Conservation (phyloP, 2,113 vertebrate species). For the Phycodurus eques region DNA sequence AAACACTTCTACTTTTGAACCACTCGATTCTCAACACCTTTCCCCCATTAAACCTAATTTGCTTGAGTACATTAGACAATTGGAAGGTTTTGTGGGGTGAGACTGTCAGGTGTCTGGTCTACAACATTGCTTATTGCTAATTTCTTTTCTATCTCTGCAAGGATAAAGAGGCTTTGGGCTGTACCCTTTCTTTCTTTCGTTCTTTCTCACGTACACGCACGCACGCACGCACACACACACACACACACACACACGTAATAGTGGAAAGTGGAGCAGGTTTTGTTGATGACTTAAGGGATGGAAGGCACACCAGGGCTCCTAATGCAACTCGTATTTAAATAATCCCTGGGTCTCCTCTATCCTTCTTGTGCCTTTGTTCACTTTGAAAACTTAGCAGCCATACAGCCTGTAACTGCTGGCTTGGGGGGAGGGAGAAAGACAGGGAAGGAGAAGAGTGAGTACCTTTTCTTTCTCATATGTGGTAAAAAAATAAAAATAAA, state of each 20-base stretch:
- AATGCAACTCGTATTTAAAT: slow-evolving; percentile 77
- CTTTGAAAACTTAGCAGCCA: slow-evolving; percentile 74
- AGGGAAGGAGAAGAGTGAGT: background rate
- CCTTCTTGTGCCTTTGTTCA: slow-evolving; percentile 78
- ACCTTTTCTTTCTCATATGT: background rate
- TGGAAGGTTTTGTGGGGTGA: background rate
- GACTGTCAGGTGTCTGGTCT: background rate
- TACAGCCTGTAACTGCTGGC: slow-evolving; percentile 65
- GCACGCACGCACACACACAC: background rate
- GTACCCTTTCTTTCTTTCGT: background rate
- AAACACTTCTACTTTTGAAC: no score
- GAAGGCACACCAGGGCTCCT: slow-evolving; percentile 69
- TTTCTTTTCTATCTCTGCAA: background rate
- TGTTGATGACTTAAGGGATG: slow-evolving; percentile 75
- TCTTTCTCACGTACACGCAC: background rate
- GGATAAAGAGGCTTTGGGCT: background rate
- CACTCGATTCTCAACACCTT: background rate
- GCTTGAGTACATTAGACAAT: background rate
- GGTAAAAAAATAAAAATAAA: background rate
- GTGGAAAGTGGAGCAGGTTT: slow-evolving; percentile 55
- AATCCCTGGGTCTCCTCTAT: slow-evolving; percentile 72
- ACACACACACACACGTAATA: background rate
- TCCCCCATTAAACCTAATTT: background rate
- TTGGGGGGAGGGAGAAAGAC: slow-evolving; percentile 37
- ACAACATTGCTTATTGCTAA: background rate